Conservation (phyloP, 2,797 vertebrate genomes). For the Acipenser transmontanus region DNA sequence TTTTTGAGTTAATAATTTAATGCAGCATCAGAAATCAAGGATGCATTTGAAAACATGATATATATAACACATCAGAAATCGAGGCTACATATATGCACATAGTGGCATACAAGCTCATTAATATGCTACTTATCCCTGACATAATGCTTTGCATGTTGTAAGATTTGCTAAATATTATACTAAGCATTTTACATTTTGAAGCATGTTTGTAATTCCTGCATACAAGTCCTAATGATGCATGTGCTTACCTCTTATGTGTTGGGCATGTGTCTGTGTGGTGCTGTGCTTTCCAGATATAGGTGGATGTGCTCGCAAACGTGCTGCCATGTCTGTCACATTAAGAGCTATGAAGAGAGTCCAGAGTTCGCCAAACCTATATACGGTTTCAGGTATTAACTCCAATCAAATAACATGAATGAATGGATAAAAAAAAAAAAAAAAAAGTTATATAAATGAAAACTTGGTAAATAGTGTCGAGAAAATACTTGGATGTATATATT, state of each 20-base stretch:
- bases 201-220: slow-evolving; percentile 8
- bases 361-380: slow-evolving; percentile 88
- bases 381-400: slow-evolving; percentile 74
- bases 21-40: no score
- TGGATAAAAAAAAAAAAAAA: neutral
- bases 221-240: slow-evolving; percentile 49
- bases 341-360: slow-evolving; percentile 96
- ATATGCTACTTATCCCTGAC: neutral
- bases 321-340: slow-evolving; percentile 85
- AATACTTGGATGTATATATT: no score
- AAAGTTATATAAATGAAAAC: no score
- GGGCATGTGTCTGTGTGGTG: slow-evolving; percentile 58
- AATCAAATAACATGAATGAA: slow-evolving; percentile 3
- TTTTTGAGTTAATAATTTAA: no score
- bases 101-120: no score
- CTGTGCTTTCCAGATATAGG: slow-evolving; percentile 92
- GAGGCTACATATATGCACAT: no score
- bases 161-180: neutral
- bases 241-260: slow-evolving; percentile 62
- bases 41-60: no score
- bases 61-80: no score
- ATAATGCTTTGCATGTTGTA: neutral
- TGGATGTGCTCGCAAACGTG: slow-evolving; percentile 81
- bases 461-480: no score
- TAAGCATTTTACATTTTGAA: slow-evolving; percentile 19